Conservation (phyloP, 2,797 vertebrate species). For the Gymnothorax javanicus region DNA sequence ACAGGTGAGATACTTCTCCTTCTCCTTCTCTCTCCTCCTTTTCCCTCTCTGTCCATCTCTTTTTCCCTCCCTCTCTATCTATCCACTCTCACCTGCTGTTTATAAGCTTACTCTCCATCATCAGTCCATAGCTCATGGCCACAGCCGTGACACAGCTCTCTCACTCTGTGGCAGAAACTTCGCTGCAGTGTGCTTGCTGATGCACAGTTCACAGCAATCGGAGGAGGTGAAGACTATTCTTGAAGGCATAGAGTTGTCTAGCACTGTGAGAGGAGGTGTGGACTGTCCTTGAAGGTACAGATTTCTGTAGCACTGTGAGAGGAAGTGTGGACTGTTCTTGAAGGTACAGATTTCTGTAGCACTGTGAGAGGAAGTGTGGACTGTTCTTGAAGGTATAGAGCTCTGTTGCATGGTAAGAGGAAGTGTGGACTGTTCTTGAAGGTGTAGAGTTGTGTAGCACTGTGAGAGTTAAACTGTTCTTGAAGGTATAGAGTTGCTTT, state of each 20-base stretch:
- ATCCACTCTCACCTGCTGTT: not conserved
- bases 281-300: too few relatives aligned
- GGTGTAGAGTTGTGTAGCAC: not conserved
- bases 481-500: too few relatives aligned
- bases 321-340: too few relatives aligned
- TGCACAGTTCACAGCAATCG: not conserved
- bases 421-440: too few relatives aligned
- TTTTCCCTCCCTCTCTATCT: not conserved
- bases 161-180: not conserved
- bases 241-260: too few relatives aligned
- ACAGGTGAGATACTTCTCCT: constrained; percentile 1
- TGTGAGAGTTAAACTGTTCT: too few relatives aligned
- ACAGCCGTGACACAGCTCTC: not conserved
- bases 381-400: too few relatives aligned
- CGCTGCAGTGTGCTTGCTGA: not conserved
- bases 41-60: not conserved
- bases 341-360: too few relatives aligned
- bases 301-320: too few relatives aligned
- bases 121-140: not conserved
- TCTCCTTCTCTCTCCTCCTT: not conserved
- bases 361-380: too few relatives aligned
- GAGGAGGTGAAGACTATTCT: not conserved
- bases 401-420: too few relatives aligned
- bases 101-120: not conserved
- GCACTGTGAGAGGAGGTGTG: too few relatives aligned